phyloP scores from a whole-genome alignment of 1,140 invertebrate species.

The Trichomalopsis sarcophagae region DNA sequence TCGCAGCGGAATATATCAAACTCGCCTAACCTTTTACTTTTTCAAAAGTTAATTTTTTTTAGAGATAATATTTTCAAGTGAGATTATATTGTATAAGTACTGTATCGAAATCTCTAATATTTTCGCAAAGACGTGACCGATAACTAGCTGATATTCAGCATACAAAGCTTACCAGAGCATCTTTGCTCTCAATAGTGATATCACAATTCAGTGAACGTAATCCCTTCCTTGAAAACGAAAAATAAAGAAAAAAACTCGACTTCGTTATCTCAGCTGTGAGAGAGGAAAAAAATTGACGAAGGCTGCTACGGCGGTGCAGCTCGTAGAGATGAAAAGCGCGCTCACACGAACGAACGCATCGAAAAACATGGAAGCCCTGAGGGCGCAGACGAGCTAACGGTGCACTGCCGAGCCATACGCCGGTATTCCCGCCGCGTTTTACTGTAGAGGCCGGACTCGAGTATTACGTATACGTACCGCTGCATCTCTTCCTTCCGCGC shows the following conservation, averaged over 20 bases:
- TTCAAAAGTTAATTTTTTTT: no score
- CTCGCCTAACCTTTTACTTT: no score
- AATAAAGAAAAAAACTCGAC: background rate
- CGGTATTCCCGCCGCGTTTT: constrained; percentile 56
- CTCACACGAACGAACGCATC: constrained; percentile 54
- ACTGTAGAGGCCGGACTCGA: constrained; percentile 13
- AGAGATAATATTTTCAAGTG: no score
- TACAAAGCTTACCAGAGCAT: background rate
- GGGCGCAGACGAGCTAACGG: constrained; percentile 67
- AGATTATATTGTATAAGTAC: no score
- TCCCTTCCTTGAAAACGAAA: background rate
- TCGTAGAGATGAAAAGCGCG: constrained; percentile 35
- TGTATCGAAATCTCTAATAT: no score
- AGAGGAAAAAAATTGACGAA: background rate
- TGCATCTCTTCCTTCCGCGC: background rate
- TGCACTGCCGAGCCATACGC: constrained; percentile 57
- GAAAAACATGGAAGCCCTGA: constrained; percentile 70
- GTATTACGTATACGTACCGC: background rate
- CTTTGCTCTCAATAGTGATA: background rate
- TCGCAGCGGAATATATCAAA: no score
- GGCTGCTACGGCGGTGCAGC: background rate
- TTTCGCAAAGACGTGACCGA: no score
- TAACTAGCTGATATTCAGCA: no score
- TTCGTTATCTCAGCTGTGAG: background rate
- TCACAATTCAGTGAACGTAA: background rate